Conservation (phyloP, 2,113 vertebrate genomes). For the Sigmodon hispidus region DNA sequence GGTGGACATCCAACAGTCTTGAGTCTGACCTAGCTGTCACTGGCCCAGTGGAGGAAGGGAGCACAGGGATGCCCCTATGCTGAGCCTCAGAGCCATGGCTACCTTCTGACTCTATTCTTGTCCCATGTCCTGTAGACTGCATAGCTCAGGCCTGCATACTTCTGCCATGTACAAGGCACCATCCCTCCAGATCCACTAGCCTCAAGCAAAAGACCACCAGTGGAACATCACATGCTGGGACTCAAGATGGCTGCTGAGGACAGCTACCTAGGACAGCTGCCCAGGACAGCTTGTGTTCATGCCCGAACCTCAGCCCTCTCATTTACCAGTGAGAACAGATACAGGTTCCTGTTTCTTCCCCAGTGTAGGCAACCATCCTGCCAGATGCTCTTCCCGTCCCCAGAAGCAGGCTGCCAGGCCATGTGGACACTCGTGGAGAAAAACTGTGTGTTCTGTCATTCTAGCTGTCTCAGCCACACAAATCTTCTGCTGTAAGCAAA, state of each 20-base stretch:
- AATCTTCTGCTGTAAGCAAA: neutral
- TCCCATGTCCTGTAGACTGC: neutral
- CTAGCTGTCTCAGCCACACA: neutral
- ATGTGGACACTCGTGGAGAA: neutral
- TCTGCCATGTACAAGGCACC: neutral
- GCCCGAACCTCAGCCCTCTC: neutral
- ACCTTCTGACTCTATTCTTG: no score
- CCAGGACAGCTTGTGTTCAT: neutral
- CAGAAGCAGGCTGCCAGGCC: neutral
- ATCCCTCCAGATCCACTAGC: no score
- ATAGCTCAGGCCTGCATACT: neutral
- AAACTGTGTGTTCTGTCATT: accelerated
- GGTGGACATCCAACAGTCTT: neutral
- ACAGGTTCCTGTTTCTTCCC: neutral
- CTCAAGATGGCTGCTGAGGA: neutral
- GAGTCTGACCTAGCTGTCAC: neutral
- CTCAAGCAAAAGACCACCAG: neutral
- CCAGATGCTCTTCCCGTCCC: neutral
- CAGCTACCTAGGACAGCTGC: neutral
- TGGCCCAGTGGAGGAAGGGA: neutral
- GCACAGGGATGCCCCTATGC: no score
- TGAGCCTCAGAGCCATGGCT: neutral
- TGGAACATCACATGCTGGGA: neutral
- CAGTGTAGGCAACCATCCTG: accelerated
- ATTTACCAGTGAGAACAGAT: accelerated